A percentile compares a stretch with the other conserved stretches of the same genome.
These are phyloP conservation scores for Ectropis crepuscularia DNA, from an alignment of 2,888 invertebrate genomes.

Conservation along the genomic window DNA sequence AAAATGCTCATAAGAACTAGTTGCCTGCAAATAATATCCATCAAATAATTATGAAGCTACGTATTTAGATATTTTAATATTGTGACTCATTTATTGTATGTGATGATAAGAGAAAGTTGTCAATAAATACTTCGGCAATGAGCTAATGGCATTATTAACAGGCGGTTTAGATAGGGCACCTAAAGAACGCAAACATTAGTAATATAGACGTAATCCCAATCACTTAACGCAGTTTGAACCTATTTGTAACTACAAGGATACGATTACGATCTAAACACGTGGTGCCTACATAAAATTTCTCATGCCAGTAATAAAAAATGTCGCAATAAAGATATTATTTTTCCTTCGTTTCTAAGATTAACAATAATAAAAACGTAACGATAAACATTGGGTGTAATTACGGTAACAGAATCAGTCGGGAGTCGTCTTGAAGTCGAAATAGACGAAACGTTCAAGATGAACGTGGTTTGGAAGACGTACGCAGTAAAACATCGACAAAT, in stretches of 20 bases:
- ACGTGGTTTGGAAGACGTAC: slow-evolving; percentile 70
- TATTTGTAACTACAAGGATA: slow-evolving; percentile 5
- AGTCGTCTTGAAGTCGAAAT: slow-evolving; percentile 45
- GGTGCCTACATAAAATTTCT: slow-evolving; percentile 51
- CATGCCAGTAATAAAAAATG: slow-evolving; percentile 57
- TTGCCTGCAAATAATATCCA: no score
- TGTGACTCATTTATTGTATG: no score
- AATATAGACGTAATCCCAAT: no score
- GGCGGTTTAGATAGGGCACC: no score
- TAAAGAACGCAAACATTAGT: no score
- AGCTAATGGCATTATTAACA: no score
- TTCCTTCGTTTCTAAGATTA: slow-evolving; percentile 59
- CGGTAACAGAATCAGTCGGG: slow-evolving; percentile 54
- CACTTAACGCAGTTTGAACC: no score
- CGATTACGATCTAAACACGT: slow-evolving; percentile 43
- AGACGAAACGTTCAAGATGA: slow-evolving; percentile 46
- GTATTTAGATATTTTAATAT: no score
- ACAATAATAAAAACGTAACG: slow-evolving; percentile 55
- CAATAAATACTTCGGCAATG: no score
- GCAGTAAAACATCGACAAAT: slow-evolving; percentile 15
- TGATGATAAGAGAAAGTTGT: no score
- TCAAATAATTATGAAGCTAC: no score
- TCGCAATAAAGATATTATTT: slow-evolving; percentile 53
- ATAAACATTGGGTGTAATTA: slow-evolving; percentile 43
- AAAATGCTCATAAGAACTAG: no score